Percentiles rank a stretch among this genome's conserved stretches.
Evolutionary conservation across 2,797 vertebrate species (phyloP).

Genomic region (Syngnathus rostellatus): DNA sequence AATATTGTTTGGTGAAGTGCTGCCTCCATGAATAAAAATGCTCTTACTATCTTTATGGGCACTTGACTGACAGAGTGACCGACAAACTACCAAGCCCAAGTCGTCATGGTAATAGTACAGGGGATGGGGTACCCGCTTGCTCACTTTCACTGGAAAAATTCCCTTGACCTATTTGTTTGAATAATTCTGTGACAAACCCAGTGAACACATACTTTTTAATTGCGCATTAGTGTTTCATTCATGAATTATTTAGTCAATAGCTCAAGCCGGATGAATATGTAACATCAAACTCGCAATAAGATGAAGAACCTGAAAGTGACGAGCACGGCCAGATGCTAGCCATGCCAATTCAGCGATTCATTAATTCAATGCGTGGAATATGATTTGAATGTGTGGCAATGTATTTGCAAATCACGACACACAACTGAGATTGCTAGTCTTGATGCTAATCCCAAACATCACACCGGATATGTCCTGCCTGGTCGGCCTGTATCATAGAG

Average conservation of each 20-base stretch:
- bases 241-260: neutral
- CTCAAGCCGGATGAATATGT: neutral
- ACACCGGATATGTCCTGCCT: neutral
- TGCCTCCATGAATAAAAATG: no score
- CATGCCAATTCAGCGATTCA: neutral
- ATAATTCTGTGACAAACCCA: neutral
- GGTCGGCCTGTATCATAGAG: neutral
- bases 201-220: neutral
- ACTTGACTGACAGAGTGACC: no score
- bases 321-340: neutral
- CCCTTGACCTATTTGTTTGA: neutral
- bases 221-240: neutral
- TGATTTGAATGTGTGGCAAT: neutral
- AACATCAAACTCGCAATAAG: neutral
- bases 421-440: neutral
- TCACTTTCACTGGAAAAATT: neutral
- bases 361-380: neutral
- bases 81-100: no score
- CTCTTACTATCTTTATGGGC: no score
- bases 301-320: neutral
- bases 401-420: neutral
- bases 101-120: no score
- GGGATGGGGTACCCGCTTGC: no score
- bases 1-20: no score
- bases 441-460: neutral